phyloP scores from a whole-genome alignment of 1,140 invertebrate genomes.

The Vanessa atalanta region DNA sequence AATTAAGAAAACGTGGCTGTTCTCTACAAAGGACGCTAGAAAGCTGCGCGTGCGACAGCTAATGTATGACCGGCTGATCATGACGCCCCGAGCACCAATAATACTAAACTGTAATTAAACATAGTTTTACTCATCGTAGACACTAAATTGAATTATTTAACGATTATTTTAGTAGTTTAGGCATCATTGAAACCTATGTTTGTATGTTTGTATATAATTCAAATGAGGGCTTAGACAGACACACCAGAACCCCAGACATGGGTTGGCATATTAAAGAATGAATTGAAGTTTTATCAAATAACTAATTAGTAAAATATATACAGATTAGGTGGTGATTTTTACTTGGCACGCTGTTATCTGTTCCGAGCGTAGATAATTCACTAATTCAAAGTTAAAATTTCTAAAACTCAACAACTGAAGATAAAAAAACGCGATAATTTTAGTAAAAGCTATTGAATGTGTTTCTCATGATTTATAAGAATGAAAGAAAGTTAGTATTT shows the following conservation, averaged over 20 bases:
- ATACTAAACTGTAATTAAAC: slow-evolving; percentile 8
- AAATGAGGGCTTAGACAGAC: too few species aligned
- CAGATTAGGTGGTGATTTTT: too few species aligned
- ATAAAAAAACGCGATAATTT: background rate
- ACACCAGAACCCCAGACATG: too few species aligned
- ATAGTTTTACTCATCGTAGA: background rate
- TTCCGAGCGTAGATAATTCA: too few species aligned
- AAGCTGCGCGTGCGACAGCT: slow-evolving; percentile 35
- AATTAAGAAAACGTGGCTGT: slow-evolving; percentile 52
- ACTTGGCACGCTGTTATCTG: too few species aligned
- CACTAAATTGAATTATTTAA: background rate
- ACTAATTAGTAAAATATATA: too few species aligned
- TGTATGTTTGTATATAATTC: too few species aligned
- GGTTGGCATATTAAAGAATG: too few species aligned
- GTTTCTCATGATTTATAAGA: background rate
- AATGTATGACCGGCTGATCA: slow-evolving; percentile 35
- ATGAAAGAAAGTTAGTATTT: slow-evolving; percentile 28
- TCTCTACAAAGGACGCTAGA: slow-evolving; percentile 43
- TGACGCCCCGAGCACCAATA: slow-evolving; percentile 32
- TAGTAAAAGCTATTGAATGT: background rate
- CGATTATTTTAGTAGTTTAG: too few species aligned
- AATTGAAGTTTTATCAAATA: too few species aligned
- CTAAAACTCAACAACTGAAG: background rate
- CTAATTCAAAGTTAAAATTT: background rate
- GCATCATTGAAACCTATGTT: too few species aligned